Base-by-base conservation (phyloP, 2,113 vertebrate genomes). In the Callionymus lyra region DNA sequence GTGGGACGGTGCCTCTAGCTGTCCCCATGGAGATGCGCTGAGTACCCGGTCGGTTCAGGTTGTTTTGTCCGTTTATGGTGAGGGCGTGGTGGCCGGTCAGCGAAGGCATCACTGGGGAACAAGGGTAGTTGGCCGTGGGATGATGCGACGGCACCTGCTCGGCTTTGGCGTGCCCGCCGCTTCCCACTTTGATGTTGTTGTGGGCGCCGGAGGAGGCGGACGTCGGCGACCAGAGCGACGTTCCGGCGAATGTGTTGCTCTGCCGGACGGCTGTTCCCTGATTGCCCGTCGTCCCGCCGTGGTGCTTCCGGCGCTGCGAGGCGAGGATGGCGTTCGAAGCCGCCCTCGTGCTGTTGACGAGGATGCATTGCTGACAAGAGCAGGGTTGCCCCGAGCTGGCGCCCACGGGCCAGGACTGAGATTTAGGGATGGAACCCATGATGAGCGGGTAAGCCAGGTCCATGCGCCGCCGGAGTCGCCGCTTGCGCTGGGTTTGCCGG, bases 271-370 rank as follows among this genome's bases (percentile, higher is more conserved):
- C 72, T 0, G 76, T 49, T 10, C 63, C 53, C 0, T 21, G 17
- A 56, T 79, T 79, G 19, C 76, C 83, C 4, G 44, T 53, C 0
- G 74, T 61, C 12, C 5, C 85, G 0, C 85, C 79, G 15, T 85
- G 82, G 17, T 86, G 75, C 55, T 91, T 92, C 43, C 93, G 85
- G 49, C 89, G 87, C 57, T 97, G 94, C 3, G 91, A 94, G 1
- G 93, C 94, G 78, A 98, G 80, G 61, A 98, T 95, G 68, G 94
- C 94, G 1, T 98, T 98, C 13, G 94, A 97, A 35, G 93, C 94
- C 0, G 90, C 93, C 2, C 93, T 84, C 10, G 93, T 94, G 71
- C 91, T 92, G 86, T 93, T 92, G 57, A 98, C 94, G 66, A 98
- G 82, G 66, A 97, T 84, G 78, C 94, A 95, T 68, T 98, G 94